Evolutionary conservation across 2,888 invertebrate genomes (phyloP).

Genomic region (Hyposoter didymator): DNA sequence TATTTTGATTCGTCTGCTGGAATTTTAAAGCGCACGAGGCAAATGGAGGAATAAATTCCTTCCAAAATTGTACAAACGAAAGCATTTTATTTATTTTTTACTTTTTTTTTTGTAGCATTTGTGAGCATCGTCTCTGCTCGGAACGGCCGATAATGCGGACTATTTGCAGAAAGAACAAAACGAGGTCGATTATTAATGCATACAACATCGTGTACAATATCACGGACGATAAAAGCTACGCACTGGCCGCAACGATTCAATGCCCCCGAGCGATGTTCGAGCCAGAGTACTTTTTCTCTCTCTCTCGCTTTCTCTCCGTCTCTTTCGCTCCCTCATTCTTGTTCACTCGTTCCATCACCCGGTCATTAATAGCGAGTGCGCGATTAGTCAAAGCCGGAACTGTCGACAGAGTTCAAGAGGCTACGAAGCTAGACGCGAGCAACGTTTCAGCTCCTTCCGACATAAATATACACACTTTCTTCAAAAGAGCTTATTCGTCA

Average conservation of each 20-base stretch:
- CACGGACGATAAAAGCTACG: conserved; percentile 64
- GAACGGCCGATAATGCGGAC: conserved; percentile 23
- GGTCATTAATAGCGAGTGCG: conserved; percentile 65
- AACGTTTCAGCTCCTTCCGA: conserved; percentile 54
- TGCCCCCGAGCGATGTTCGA: conserved; percentile 67
- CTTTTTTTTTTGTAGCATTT: background rate
- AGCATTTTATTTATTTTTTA: background rate
- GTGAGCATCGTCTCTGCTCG: conserved; percentile 12
- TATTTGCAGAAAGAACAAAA: conserved; percentile 43
- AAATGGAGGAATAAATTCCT: background rate
- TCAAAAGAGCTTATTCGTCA: background rate
- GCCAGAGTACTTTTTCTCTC: conserved; percentile 16
- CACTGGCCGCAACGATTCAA: conserved; percentile 70
- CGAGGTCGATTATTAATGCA: conserved; percentile 49
- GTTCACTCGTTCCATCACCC: conserved; percentile 55
- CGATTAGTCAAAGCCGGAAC: conserved; percentile 77
- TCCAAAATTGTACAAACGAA: background rate
- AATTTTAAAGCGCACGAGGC: background rate
- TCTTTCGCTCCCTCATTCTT: background rate
- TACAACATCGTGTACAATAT: conserved; percentile 49
- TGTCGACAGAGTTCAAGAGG: conserved; percentile 73
- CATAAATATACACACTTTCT: conserved; percentile 30
- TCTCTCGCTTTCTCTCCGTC: conserved; percentile 11
- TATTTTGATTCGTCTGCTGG: too few species aligned
- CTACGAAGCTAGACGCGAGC: conserved; percentile 71